A percentile compares a stretch with the other conserved stretches of the same genome.
These are phyloP conservation scores for Chrysolina americana DNA, from an alignment of 2,888 invertebrate species.

Conservation along the genomic window DNA sequence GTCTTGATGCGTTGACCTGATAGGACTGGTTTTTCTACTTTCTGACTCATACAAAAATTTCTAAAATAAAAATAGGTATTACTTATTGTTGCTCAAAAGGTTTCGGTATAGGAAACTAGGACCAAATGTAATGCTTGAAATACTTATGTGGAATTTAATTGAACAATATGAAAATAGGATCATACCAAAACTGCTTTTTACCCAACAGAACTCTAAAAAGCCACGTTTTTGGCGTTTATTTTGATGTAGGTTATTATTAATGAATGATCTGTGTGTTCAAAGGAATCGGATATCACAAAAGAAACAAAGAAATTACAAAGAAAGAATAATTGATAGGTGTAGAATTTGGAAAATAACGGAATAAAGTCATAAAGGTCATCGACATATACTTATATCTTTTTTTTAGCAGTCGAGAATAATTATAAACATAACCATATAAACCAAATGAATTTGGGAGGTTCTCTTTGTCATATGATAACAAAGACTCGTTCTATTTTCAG, in stretches of 20 bases:
- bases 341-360: conserved; percentile 25
- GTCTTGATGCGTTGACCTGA: conserved; percentile 99
- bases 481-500: background rate
- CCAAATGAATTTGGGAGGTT: background rate
- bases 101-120: background rate
- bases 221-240: background rate
- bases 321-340: conserved; percentile 31
- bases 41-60: conserved; percentile 98
- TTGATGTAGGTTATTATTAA: background rate
- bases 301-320: background rate
- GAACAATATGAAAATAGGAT: background rate
- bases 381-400: conserved; percentile 45
- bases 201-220: background rate
- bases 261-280: too few species aligned
- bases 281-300: background rate
- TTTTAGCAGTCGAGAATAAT: background rate
- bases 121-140: background rate
- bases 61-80: conserved; percentile 61
- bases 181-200: conserved; percentile 1
- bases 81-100: too few species aligned
- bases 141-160: too few species aligned
- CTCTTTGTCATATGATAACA: background rate
- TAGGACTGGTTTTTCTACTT: conserved; percentile 99
- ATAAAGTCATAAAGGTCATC: conserved; percentile 59
- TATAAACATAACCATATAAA: background rate